phyloP scores from a whole-genome alignment of 1,140 invertebrate genomes.

The Drosophila persimilis region DNA sequence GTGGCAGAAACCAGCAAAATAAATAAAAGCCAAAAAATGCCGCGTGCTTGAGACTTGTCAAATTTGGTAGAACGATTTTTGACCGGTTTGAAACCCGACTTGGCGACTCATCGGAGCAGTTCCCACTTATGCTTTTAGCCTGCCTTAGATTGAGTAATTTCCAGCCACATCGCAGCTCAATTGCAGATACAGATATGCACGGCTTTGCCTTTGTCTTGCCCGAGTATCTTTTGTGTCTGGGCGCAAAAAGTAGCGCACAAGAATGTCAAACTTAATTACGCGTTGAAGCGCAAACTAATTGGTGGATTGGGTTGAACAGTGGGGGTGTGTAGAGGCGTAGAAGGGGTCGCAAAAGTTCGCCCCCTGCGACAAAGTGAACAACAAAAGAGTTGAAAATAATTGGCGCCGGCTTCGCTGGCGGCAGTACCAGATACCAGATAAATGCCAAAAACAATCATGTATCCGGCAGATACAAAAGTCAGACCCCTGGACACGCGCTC shows the following conservation, averaged over 20 bases:
- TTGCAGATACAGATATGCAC: slow-evolving; percentile 32
- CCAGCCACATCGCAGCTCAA: slow-evolving; percentile 29
- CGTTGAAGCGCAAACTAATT: slow-evolving; percentile 77
- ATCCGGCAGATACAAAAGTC: slow-evolving; percentile 50
- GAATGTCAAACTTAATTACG: slow-evolving; percentile 78
- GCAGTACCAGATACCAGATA: slow-evolving; percentile 31
- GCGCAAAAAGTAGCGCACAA: slow-evolving; percentile 71
- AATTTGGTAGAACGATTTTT: slow-evolving; percentile 78
- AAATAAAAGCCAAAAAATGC: slow-evolving; percentile 40
- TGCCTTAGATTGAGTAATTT: slow-evolving; percentile 68
- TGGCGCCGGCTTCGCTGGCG: slow-evolving; percentile 35
- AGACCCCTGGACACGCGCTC: slow-evolving; percentile 50
- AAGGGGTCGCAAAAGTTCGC: slow-evolving; percentile 43
- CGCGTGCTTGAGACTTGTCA: slow-evolving; percentile 59
- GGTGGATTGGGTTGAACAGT: background rate
- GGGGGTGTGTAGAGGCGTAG: background rate
- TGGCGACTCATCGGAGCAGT: slow-evolving; percentile 17
- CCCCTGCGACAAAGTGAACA: slow-evolving; percentile 18
- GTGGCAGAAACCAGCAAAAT: slow-evolving; percentile 34
- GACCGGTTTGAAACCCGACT: slow-evolving; percentile 61
- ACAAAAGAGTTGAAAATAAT: slow-evolving; percentile 44
- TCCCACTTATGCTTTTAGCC: slow-evolving; percentile 30
- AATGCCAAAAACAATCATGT: slow-evolving; percentile 32
- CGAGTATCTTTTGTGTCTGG: slow-evolving; percentile 40
- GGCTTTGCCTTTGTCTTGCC: slow-evolving; percentile 16